Conservation (phyloP, 2,113 vertebrate species). For the Calcarius ornatus region DNA sequence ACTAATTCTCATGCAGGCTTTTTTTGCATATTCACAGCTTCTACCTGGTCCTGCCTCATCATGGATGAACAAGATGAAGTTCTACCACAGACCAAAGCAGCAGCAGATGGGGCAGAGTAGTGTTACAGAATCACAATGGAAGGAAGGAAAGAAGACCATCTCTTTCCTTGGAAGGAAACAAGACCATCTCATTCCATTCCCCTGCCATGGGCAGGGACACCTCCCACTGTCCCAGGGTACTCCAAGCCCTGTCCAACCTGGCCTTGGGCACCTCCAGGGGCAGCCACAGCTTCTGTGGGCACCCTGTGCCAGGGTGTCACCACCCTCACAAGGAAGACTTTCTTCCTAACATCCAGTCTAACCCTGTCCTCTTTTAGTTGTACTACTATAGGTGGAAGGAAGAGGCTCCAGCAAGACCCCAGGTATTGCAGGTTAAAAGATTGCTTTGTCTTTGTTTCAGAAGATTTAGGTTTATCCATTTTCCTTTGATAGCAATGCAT, state of each 20-base stretch:
- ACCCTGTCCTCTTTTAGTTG: not conserved
- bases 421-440: not conserved
- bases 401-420: not conserved
- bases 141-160: not conserved
- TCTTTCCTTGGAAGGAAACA: not conserved
- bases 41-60: not conserved
- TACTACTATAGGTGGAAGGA: fast-evolving
- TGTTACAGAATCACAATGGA: not conserved
- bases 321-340: not conserved
- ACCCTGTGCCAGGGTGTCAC: not conserved
- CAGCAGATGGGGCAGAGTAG: not conserved
- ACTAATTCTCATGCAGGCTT: not conserved
- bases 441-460: not conserved
- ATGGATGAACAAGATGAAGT: not conserved
- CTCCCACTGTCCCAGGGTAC: not conserved
- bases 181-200: not conserved
- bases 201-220: too few relatives aligned
- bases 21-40: not conserved
- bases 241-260: not conserved
- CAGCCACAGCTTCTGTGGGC: not conserved
- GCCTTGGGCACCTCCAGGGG: not conserved
- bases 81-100: not conserved
- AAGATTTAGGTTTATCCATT: not conserved
- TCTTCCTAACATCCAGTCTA: not conserved
- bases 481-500: not conserved